phyloP scores from a whole-genome alignment of 2,113 vertebrate genomes.

The Buteo buteo region DNA sequence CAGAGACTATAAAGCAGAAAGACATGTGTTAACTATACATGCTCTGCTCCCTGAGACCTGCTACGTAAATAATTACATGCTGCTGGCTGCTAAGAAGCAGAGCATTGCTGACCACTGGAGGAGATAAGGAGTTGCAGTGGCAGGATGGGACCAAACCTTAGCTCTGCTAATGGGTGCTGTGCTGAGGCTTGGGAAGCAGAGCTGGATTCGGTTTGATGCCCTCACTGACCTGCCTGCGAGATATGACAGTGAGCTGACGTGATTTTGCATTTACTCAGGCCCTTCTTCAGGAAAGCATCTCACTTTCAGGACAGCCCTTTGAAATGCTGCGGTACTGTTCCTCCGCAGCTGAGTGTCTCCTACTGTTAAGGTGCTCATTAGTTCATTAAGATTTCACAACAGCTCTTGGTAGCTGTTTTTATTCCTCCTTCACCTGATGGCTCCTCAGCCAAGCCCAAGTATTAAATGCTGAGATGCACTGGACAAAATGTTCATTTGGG shows the following conservation, averaged over 20 bases:
- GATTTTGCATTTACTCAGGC: not conserved
- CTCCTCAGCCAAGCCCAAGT: not conserved
- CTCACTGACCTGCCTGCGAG: not conserved
- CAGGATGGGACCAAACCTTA: not conserved
- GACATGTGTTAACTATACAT: accelerated
- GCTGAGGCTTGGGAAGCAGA: not conserved
- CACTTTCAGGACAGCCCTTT: not conserved
- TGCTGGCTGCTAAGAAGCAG: not conserved
- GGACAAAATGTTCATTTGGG: not conserved
- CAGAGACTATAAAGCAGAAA: not conserved
- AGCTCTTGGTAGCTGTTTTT: not conserved
- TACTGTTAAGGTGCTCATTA: not conserved
- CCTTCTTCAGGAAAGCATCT: not conserved
- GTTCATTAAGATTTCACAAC: not conserved
- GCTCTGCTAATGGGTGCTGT: not conserved
- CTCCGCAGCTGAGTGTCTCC: not conserved
- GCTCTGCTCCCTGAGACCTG: not conserved
- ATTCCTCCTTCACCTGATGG: not conserved
- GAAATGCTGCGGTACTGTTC: not conserved
- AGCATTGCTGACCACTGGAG: not conserved
- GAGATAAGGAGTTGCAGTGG: not conserved
- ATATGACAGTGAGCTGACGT: accelerated
- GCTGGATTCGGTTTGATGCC: not conserved
- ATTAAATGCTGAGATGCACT: not conserved
- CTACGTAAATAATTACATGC: accelerated